A percentile compares a stretch with the other conserved stretches of the same genome.
Evolutionary conservation across 2,113 vertebrate genomes (phyloP).

Genomic region (Athene noctua): DNA sequence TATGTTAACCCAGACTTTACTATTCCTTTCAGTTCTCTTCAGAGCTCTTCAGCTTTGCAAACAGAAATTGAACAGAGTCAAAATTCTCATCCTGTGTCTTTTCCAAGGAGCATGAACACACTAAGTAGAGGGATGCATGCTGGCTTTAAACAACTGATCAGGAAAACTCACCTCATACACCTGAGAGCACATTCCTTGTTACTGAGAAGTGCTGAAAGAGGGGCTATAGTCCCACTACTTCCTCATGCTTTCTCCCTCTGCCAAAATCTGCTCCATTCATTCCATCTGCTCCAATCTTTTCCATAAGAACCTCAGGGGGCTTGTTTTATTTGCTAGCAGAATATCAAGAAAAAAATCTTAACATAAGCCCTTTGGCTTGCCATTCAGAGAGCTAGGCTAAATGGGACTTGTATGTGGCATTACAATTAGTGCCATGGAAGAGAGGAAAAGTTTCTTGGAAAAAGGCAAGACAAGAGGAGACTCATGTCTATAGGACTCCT

Average conservation of each 20-base stretch:
- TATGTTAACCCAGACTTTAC: not conserved
- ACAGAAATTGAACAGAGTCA: not conserved
- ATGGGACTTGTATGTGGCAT: not conserved
- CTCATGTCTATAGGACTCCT: not conserved
- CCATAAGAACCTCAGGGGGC: not conserved
- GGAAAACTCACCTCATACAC: not conserved
- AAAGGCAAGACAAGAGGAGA: not conserved
- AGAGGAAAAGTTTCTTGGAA: not conserved
- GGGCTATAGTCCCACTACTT: fast-evolving
- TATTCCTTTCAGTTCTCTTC: not conserved
- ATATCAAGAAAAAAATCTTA: not conserved
- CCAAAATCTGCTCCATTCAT: not conserved
- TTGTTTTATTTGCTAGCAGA: not conserved
- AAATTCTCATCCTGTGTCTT: not conserved
- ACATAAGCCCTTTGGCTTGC: not conserved
- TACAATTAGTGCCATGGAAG: not conserved
- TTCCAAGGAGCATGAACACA: not conserved
- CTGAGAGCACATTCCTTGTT: not conserved
- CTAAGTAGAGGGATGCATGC: not conserved
- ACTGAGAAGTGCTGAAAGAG: not conserved
- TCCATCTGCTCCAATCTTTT: no score
- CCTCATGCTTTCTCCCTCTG: not conserved
- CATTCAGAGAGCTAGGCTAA: not conserved
- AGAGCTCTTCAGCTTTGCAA: slow-evolving; percentile 3
- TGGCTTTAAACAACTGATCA: not conserved